phyloP scores from a whole-genome alignment of 1,140 invertebrate genomes.

The Drosophila lacteicornis region DNA sequence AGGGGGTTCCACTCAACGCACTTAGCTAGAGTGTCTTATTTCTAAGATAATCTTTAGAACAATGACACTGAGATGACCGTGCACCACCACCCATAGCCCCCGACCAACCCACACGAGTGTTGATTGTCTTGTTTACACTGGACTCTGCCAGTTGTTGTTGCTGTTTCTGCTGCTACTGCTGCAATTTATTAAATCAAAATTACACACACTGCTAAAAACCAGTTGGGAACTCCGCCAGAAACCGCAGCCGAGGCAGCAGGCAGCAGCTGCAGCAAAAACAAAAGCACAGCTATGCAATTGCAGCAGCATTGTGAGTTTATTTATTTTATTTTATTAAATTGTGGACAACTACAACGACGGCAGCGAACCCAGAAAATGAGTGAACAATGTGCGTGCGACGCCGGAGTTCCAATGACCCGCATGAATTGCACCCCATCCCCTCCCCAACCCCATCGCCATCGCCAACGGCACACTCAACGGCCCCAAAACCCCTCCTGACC shows the following conservation, averaged over 20 bases:
- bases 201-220: conserved; percentile 60
- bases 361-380: conserved; percentile 41
- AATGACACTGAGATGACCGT: conserved; percentile 55
- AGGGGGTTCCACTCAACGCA: conserved; percentile 17
- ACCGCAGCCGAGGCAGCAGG: conserved; percentile 4
- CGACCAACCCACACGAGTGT: conserved; percentile 45
- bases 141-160: conserved; percentile 35
- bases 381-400: conserved; percentile 76
- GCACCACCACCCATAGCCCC: conserved; percentile 17
- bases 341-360: conserved; percentile 38
- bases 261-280: conserved; percentile 46
- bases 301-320: conserved; percentile 54
- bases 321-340: conserved; percentile 78
- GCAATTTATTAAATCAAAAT: conserved; percentile 79
- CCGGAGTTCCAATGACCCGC: conserved; percentile 78
- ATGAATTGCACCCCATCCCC: conserved; percentile 38
- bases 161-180: conserved; percentile 30
- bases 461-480: conserved; percentile 2
- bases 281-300: conserved; percentile 46
- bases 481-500: not conserved
- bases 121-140: conserved; percentile 80
- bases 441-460: not conserved
- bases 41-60: conserved; percentile 75
- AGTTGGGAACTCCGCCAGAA: conserved; percentile 50
- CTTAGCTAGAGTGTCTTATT: conserved; percentile 63